Evolutionary conservation across 2,113 vertebrate species (phyloP).

Genomic region (Cricetomys ansorgei): DNA sequence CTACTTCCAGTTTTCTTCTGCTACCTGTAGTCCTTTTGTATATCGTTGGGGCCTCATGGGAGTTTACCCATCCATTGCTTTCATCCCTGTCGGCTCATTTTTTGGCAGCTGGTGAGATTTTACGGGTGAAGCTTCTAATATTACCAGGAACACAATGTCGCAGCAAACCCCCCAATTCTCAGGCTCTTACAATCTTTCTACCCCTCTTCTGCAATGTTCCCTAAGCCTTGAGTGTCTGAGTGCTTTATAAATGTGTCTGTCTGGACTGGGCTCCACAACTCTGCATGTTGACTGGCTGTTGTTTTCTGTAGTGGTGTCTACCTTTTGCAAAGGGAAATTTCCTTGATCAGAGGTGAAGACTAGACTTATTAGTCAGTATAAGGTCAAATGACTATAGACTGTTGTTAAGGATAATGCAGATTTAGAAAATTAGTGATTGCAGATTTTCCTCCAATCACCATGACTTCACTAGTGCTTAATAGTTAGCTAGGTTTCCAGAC

Average conservation of each 20-base stretch:
- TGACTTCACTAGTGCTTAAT: too few species aligned
- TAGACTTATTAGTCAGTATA: background rate
- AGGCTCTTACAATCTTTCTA: background rate
- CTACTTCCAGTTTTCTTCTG: background rate
- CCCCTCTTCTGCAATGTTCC: background rate
- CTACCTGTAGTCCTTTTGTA: background rate
- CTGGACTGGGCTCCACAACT: background rate
- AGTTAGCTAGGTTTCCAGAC: background rate
- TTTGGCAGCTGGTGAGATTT: background rate
- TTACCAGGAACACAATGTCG: background rate
- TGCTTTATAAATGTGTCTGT: background rate
- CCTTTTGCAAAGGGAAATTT: background rate
- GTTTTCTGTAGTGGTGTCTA: background rate
- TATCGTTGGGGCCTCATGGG: background rate
- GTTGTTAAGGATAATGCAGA: too few species aligned
- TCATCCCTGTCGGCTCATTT: background rate
- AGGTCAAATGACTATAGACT: background rate
- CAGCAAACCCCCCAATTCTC: background rate
- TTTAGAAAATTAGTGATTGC: background rate
- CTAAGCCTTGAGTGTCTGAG: background rate
- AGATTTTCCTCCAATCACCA: background rate
- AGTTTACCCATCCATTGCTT: background rate
- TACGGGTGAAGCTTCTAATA: background rate
- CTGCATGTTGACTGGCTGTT: background rate
- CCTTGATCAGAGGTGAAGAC: background rate